Evolutionary conservation across 2,113 vertebrate species (phyloP).

Genomic region (Rafetus swinhoei): DNA sequence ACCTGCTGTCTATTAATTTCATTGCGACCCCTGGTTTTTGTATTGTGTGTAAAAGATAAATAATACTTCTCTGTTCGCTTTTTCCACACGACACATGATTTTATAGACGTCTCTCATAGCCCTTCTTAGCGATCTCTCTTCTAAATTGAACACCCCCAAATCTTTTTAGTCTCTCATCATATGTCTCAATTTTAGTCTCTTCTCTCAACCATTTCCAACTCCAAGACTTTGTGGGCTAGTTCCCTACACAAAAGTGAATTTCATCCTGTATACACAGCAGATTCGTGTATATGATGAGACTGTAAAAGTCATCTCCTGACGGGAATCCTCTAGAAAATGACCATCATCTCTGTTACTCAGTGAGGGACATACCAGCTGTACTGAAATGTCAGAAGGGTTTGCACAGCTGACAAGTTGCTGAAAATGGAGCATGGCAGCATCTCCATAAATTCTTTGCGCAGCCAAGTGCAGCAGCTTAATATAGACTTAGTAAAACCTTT

Average conservation of each 20-base stretch:
- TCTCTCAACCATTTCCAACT: background rate
- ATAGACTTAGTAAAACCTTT: constrained; percentile 81
- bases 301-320: accelerated
- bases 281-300: accelerated
- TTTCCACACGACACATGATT: background rate
- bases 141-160: background rate
- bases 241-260: accelerated
- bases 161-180: background rate
- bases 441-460: constrained; percentile 86
- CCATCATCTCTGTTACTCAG: background rate
- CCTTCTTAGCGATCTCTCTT: background rate
- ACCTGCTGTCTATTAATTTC: background rate
- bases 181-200: too few relatives aligned
- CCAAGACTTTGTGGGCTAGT: background rate
- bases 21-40: background rate
- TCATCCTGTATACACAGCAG: accelerated
- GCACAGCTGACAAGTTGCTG: constrained; percentile 87
- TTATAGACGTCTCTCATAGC: background rate
- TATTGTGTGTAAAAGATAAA: background rate
- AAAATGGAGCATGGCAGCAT: constrained; percentile 76
- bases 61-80: background rate
- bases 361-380: constrained; percentile 82
- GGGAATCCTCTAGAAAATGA: constrained; percentile 52
- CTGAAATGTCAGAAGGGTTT: constrained; percentile 87
- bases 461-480: constrained; percentile 88